phyloP scores from a whole-genome alignment of 1,140 invertebrate species.

The Trichonephila inaurata region DNA sequence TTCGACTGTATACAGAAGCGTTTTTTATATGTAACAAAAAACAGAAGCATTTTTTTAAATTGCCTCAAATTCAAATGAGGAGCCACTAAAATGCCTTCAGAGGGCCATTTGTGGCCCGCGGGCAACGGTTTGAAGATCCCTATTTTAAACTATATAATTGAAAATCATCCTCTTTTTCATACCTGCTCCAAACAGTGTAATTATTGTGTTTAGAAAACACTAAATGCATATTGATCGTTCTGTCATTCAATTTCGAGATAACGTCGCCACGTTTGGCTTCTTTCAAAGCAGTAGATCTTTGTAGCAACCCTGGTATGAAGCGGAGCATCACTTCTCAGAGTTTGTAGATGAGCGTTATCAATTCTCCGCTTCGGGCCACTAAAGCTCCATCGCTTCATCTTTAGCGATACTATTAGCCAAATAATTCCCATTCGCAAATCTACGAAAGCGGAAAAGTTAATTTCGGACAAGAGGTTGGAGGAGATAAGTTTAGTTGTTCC shows the following conservation, averaged over 20 bases:
- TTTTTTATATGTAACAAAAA: too few species aligned
- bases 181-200: neutral
- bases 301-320: neutral
- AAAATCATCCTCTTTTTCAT: too few species aligned
- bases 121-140: too few species aligned
- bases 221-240: neutral
- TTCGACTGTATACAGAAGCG: too few species aligned
- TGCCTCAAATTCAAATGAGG: too few species aligned
- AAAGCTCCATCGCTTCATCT: neutral
- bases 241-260: neutral
- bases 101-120: too few species aligned
- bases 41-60: too few species aligned
- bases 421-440: neutral
- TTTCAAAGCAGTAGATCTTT: neutral
- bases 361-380: neutral
- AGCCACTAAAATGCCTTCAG: too few species aligned
- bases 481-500: too few species aligned
- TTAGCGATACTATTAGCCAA: neutral
- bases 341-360: neutral
- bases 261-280: neutral
- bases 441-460: neutral
- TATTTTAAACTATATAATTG: too few species aligned
- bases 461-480: neutral
- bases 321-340: neutral
- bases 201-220: too few species aligned